These are phyloP conservation scores for Yoshiicerus persimilis DNA, from an alignment of 1,140 invertebrate species.

Conservation along the genomic window DNA sequence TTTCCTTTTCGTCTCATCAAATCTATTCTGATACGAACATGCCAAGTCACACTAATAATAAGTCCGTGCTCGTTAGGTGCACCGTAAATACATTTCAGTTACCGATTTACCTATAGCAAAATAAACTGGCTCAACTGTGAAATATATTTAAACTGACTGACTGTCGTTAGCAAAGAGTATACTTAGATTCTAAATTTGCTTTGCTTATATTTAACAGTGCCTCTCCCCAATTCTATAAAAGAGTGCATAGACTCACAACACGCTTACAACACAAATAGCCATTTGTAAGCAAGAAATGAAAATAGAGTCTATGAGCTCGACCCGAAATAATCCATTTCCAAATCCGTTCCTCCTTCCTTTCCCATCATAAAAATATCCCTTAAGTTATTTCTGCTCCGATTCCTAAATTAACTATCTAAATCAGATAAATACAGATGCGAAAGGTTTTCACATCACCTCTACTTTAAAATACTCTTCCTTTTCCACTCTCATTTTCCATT, in stretches of 20 bases:
- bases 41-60: not conserved
- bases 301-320: not conserved
- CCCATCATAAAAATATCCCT: slow-evolving; percentile 2
- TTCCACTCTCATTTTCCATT: not conserved
- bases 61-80: not conserved
- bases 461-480: not conserved
- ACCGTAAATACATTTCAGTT: not conserved
- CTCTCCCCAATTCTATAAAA: not conserved
- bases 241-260: not conserved
- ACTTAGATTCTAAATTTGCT: slow-evolving; percentile 1
- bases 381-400: not conserved
- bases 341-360: not conserved
- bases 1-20: slow-evolving; percentile 23
- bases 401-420: not conserved
- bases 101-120: not conserved
- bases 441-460: not conserved
- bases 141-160: not conserved
- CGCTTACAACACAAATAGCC: not conserved
- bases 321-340: slow-evolving; percentile 12
- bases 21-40: not conserved
- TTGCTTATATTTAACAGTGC: not conserved
- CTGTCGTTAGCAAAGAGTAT: not conserved
- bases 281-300: slow-evolving; percentile 10
- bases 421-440: not conserved
- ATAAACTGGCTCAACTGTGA: not conserved